These are phyloP conservation scores for Tupiocoris notatus DNA, from an alignment of 2,888 invertebrate genomes.

Conservation along the genomic window DNA sequence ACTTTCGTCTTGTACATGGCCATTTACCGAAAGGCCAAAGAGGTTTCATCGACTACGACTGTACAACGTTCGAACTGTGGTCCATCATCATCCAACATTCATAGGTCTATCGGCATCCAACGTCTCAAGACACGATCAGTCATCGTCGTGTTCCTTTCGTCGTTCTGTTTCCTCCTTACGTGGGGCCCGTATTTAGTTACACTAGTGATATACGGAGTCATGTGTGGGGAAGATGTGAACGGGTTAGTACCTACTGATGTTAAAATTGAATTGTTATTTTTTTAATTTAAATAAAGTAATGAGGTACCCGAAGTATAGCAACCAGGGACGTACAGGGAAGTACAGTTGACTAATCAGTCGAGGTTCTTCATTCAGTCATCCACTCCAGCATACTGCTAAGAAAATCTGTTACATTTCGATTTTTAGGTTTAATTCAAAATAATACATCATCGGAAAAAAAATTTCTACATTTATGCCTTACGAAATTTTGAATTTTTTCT, in stretches of 20 bases:
- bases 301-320: too few species aligned
- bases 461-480: too few species aligned
- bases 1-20: slow-evolving; percentile 34
- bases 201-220: slow-evolving; percentile 20
- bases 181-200: slow-evolving; percentile 55
- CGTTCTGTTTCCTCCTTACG: slow-evolving; percentile 59
- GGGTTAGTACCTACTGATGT: neutral
- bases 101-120: neutral
- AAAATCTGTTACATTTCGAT: too few species aligned
- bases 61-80: neutral
- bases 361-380: too few species aligned
- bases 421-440: too few species aligned
- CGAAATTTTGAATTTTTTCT: too few species aligned
- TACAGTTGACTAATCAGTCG: too few species aligned
- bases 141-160: slow-evolving; percentile 39
- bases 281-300: neutral
- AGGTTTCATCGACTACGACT: slow-evolving; percentile 3
- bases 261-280: neutral
- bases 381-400: too few species aligned
- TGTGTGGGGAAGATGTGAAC: slow-evolving; percentile 9
- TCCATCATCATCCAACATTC: neutral
- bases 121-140: slow-evolving; percentile 39
- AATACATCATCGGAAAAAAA: too few species aligned
- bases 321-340: too few species aligned
- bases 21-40: slow-evolving; percentile 24